phyloP scores from a whole-genome alignment of 2,113 vertebrate species.

The Neoarius graeffei region DNA sequence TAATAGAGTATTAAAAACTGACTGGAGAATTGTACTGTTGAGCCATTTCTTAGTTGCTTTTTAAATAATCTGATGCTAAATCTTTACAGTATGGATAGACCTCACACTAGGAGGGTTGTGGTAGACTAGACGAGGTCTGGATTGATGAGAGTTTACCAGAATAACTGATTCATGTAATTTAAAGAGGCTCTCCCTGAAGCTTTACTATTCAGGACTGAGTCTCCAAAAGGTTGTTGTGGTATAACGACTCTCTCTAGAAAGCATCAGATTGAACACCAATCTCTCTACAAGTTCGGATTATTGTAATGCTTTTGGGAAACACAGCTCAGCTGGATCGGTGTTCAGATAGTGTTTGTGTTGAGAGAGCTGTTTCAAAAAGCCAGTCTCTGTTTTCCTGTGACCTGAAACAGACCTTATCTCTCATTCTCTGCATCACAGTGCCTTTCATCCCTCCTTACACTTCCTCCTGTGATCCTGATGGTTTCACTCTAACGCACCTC shows the following conservation, averaged over 20 bases:
- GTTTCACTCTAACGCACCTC: slow-evolving; percentile 63
- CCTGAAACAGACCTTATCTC: not conserved
- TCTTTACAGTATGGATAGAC: not conserved
- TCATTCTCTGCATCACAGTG: slow-evolving; percentile 41
- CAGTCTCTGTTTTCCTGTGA: not conserved
- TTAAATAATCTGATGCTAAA: not conserved
- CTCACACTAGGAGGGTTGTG: not conserved
- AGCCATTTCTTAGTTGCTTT: not conserved
- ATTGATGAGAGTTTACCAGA: not conserved
- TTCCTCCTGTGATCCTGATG: slow-evolving; percentile 68
- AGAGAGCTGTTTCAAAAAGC: not conserved
- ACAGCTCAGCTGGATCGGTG: not conserved
- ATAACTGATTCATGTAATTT: not conserved
- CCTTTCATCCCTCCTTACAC: slow-evolving; percentile 36
- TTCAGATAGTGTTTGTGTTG: not conserved
- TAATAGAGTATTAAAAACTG: not conserved
- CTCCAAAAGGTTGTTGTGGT: not conserved
- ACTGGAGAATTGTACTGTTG: not conserved
- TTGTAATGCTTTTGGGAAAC: not conserved
- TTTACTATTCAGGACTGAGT: not conserved
- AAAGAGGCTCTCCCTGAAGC: not conserved
- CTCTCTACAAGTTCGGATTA: not conserved
- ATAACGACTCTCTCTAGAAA: not conserved
- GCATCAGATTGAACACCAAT: not conserved
- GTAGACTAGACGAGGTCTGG: not conserved